Conservation (phyloP, 2,113 vertebrate genomes). For the Dicrurus megarhynchus region DNA sequence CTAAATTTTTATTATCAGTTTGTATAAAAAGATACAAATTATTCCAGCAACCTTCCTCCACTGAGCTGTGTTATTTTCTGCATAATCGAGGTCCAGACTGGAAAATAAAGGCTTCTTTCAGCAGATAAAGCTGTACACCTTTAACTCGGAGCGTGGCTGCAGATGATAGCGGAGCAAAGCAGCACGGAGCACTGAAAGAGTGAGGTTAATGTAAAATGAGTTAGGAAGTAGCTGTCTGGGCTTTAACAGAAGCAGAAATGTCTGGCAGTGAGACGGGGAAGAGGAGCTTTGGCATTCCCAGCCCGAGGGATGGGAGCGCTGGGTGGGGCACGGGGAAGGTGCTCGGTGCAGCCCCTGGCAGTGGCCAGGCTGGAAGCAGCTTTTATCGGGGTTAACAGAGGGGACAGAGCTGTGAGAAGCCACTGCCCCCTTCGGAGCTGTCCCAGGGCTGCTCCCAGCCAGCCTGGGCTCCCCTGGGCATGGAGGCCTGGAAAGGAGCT, state of each 20-base stretch:
- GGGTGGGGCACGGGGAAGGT: neutral
- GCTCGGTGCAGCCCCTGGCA: neutral
- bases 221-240: neutral
- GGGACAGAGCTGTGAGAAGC: neutral
- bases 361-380: neutral
- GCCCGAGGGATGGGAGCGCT: neutral
- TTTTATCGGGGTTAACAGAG: neutral
- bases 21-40: constrained; percentile 29
- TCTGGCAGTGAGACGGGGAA: neutral
- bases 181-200: neutral
- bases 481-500: neutral
- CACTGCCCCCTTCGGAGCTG: neutral
- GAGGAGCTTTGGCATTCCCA: neutral
- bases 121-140: neutral
- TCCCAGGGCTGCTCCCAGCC: neutral
- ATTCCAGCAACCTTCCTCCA: constrained; percentile 1
- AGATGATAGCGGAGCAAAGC: neutral
- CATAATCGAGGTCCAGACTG: neutral
- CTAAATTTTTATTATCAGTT: constrained; percentile 32
- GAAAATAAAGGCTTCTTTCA: neutral
- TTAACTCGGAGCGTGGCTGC: neutral
- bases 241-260: neutral
- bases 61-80: neutral
- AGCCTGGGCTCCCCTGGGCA: neutral
- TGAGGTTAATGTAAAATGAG: neutral